Conservation (phyloP, 2,113 vertebrate species). For the Actenoides hombroni region DNA sequence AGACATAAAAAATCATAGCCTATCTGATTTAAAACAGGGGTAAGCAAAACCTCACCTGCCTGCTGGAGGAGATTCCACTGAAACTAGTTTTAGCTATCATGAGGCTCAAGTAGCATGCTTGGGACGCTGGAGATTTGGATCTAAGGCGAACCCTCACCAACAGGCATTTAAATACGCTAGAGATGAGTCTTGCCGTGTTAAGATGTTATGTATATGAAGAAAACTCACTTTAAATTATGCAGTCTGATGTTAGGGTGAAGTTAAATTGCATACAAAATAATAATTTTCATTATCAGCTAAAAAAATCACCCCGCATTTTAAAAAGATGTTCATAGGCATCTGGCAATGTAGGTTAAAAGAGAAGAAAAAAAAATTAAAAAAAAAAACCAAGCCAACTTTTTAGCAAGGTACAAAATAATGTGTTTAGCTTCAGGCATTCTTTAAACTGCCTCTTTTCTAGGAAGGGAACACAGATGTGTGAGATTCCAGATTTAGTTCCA, state of each 20-base stretch:
- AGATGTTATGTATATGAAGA: conserved; percentile 54
- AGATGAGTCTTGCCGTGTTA: conserved; percentile 3
- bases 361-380: not conserved
- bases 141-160: conserved; percentile 42
- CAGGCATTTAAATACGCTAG: conserved; percentile 39
- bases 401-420: conserved; percentile 49
- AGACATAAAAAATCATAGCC: conserved; percentile 41
- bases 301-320: not conserved
- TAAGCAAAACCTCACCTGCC: conserved; percentile 55
- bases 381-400: conserved; percentile 8
- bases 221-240: conserved; percentile 57
- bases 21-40: conserved; percentile 52
- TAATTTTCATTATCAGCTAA: conserved; percentile 56
- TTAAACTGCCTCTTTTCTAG: conserved; percentile 61
- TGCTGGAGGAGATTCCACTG: conserved; percentile 41
- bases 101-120: conserved; percentile 27
- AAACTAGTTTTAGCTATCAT: conserved; percentile 37
- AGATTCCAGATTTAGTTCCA: conserved; percentile 77
- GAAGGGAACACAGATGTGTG: conserved; percentile 73
- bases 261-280: conserved; percentile 54
- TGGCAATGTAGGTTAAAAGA: conserved; percentile 53
- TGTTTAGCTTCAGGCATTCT: conserved; percentile 68
- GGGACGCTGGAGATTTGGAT: conserved; percentile 54
- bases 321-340: conserved; percentile 1
- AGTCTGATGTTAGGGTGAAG: conserved; percentile 54